phyloP scores from a whole-genome alignment of 2,113 vertebrate species.

The Erythrocercus mccallii region DNA sequence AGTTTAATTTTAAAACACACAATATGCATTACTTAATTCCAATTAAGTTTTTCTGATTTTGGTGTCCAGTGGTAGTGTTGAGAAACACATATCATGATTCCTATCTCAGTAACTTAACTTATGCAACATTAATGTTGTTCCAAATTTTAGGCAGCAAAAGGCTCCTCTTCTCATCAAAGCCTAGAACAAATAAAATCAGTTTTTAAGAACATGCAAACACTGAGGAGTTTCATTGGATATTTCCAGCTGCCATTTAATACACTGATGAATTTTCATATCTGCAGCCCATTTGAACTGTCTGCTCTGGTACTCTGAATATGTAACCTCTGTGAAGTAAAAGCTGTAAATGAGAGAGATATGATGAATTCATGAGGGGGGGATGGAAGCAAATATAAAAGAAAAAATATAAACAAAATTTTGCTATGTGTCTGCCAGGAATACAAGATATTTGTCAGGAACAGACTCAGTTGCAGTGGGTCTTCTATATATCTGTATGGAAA shows the following conservation, averaged over 20 bases:
- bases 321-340: neutral
- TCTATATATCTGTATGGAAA: neutral
- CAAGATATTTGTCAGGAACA: neutral
- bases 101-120: neutral
- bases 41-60: neutral
- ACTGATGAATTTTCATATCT: neutral
- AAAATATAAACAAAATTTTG: neutral
- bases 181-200: neutral
- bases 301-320: neutral
- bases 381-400: neutral
- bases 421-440: neutral
- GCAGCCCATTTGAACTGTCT: neutral
- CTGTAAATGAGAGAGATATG: neutral
- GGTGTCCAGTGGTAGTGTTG: neutral
- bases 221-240: neutral
- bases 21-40: neutral
- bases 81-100: neutral
- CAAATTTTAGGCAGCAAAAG: neutral
- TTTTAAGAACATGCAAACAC: neutral
- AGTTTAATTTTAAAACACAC: neutral
- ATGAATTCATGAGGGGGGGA: neutral
- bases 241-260: neutral
- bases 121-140: neutral
- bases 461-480: neutral
- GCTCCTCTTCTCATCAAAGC: neutral